These are phyloP conservation scores for Nemurella pictetii DNA, from an alignment of 2,888 invertebrate genomes.

Conservation along the genomic window DNA sequence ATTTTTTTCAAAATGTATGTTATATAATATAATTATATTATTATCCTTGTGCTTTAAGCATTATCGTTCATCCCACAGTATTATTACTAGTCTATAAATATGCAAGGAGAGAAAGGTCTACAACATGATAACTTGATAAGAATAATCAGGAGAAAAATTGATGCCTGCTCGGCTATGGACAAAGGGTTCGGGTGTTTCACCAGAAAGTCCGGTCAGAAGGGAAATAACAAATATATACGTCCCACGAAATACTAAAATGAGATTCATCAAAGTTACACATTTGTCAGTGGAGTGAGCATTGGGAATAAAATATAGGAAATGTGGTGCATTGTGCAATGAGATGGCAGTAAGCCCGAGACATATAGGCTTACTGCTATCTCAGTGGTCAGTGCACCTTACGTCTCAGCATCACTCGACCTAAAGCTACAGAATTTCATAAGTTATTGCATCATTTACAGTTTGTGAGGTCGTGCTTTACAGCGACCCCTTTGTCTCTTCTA, in stretches of 20 bases:
- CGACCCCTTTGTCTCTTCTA: constrained; percentile 51
- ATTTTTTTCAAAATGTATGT: constrained; percentile 38
- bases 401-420: constrained; percentile 43
- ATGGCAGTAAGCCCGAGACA: constrained; percentile 38
- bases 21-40: constrained; percentile 25
- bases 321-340: constrained; percentile 40
- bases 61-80: constrained; percentile 44
- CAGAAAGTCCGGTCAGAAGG: constrained; percentile 45
- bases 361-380: constrained; percentile 37
- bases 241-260: constrained; percentile 43
- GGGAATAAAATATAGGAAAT: constrained; percentile 44
- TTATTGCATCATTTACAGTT: constrained; percentile 60
- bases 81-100: constrained; percentile 37
- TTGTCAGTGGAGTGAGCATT: constrained; percentile 44
- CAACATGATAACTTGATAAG: constrained; percentile 37
- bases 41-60: constrained; percentile 45
- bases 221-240: constrained; percentile 43
- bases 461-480: constrained; percentile 58
- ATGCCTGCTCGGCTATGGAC: constrained; percentile 19
- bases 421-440: constrained; percentile 48
- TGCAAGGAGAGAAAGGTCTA: constrained; percentile 43
- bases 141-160: constrained; percentile 36
- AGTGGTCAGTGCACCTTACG: constrained; percentile 41
- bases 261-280: constrained; percentile 41
- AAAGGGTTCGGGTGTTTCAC: constrained; percentile 42